Evolutionary conservation across 2,797 vertebrate species (phyloP).

Genomic region (Sciurus vulgaris): DNA sequence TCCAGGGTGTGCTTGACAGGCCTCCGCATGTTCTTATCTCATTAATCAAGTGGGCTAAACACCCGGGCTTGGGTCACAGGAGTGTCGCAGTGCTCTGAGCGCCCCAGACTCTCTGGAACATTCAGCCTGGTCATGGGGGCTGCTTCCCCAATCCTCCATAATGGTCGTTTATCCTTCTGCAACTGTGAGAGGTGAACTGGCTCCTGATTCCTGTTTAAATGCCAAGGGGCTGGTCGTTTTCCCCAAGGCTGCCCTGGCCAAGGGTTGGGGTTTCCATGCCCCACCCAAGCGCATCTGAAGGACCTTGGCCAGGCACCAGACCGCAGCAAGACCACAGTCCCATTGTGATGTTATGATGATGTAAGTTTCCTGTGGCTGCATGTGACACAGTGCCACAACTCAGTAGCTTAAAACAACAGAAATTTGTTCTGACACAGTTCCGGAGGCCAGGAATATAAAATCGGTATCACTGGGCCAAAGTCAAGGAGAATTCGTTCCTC

Average conservation of each 20-base stretch:
- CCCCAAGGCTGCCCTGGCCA: background rate
- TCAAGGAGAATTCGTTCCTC: background rate
- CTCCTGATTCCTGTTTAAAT: background rate
- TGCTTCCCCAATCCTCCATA: background rate
- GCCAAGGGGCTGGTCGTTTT: background rate
- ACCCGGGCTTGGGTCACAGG: background rate
- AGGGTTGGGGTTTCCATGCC: background rate
- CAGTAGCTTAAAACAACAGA: background rate
- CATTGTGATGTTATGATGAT: background rate
- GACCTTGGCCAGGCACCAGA: background rate
- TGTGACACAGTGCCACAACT: background rate
- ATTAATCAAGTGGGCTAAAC: background rate
- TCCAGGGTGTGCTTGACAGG: rapidly evolving
- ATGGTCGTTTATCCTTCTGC: background rate
- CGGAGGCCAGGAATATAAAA: background rate
- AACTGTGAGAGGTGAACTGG: rapidly evolving
- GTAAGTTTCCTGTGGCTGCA: background rate
- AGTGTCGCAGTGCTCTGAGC: too few relatives aligned
- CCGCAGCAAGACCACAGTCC: background rate
- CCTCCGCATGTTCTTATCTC: background rate
- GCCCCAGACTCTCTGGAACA: background rate
- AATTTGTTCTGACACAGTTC: background rate
- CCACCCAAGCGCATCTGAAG: background rate
- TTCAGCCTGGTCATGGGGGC: background rate
- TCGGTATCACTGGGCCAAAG: background rate